phyloP scores from a whole-genome alignment of 2,888 invertebrate species.

The Mimachlamys varia region DNA sequence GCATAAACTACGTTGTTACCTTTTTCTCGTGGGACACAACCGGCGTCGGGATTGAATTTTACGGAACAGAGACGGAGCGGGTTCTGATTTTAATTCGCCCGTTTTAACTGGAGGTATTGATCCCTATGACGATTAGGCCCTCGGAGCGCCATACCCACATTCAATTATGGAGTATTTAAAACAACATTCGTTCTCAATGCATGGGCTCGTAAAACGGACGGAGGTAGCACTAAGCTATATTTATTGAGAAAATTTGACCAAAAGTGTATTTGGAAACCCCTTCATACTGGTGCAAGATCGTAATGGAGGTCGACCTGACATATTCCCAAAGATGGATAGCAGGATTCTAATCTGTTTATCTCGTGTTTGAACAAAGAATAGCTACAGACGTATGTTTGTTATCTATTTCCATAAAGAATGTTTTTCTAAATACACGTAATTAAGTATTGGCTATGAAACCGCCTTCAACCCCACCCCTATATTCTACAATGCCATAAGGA shows the following conservation, averaged over 20 bases:
- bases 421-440: background rate
- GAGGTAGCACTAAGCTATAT: background rate
- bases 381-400: background rate
- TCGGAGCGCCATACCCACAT: conserved; percentile 16
- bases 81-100: background rate
- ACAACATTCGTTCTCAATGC: background rate
- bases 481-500: too few relatives aligned
- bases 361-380: background rate
- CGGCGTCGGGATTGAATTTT: conserved; percentile 28
- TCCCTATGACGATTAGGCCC: background rate
- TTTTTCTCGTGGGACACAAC: background rate
- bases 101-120: background rate
- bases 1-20: conserved; percentile 29
- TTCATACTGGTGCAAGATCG: background rate
- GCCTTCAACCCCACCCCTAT: too few relatives aligned
- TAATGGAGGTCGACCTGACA: background rate
- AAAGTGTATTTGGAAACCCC: background rate
- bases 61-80: background rate
- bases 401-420: background rate
- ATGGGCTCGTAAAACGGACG: background rate
- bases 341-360: background rate
- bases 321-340: background rate
- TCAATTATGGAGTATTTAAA: conserved; percentile 22
- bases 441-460: background rate
- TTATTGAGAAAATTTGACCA: conserved; percentile 1